A percentile compares a stretch with the other conserved stretches of the same genome.
phyloP scores from a whole-genome alignment of 1,140 invertebrate genomes.

The Chelonus insularis region DNA sequence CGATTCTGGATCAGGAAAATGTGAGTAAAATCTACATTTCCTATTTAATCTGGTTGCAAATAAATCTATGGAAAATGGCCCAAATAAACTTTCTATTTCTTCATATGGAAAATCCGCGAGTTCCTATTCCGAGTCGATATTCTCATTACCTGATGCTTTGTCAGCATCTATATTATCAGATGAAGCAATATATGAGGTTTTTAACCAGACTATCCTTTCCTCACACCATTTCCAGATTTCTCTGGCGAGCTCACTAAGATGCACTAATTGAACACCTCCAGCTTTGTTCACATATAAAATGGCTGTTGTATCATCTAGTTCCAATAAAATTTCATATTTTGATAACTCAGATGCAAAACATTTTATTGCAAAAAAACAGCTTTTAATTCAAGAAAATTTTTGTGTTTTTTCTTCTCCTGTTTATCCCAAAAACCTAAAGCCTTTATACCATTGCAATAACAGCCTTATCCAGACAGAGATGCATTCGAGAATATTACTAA shows the following conservation, averaged over 20 bases:
- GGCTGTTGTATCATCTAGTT: slow-evolving; percentile 38
- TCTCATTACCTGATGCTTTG: slow-evolving; percentile 14
- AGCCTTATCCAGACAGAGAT: slow-evolving; percentile 37
- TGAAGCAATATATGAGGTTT: slow-evolving; percentile 22
- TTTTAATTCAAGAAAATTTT: slow-evolving; percentile 31
- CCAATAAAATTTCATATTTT: slow-evolving; percentile 33
- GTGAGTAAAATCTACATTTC: slow-evolving; percentile 21
- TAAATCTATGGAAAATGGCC: slow-evolving; percentile 19
- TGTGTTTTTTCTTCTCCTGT: slow-evolving; percentile 33
- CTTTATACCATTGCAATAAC: slow-evolving; percentile 25
- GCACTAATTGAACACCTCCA: slow-evolving; percentile 32
- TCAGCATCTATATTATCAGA: slow-evolving; percentile 21
- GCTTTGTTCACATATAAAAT: slow-evolving; percentile 35
- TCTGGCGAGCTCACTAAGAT: slow-evolving; percentile 30
- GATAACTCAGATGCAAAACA: slow-evolving; percentile 16
- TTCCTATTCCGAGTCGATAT: slow-evolving; percentile 27
- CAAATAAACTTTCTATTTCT: slow-evolving; percentile 10
- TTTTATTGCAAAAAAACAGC: slow-evolving; percentile 25
- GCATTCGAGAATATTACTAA: slow-evolving; percentile 40
- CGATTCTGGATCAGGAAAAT: slow-evolving; percentile 19
- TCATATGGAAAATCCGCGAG: slow-evolving; percentile 4
- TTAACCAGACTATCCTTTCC: slow-evolving; percentile 23
- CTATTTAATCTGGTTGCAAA: slow-evolving; percentile 21
- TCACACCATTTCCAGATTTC: slow-evolving; percentile 37
- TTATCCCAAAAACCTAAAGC: slow-evolving; percentile 35